phyloP scores from a whole-genome alignment of 2,113 vertebrate genomes.

The Hemiprocne comata region DNA sequence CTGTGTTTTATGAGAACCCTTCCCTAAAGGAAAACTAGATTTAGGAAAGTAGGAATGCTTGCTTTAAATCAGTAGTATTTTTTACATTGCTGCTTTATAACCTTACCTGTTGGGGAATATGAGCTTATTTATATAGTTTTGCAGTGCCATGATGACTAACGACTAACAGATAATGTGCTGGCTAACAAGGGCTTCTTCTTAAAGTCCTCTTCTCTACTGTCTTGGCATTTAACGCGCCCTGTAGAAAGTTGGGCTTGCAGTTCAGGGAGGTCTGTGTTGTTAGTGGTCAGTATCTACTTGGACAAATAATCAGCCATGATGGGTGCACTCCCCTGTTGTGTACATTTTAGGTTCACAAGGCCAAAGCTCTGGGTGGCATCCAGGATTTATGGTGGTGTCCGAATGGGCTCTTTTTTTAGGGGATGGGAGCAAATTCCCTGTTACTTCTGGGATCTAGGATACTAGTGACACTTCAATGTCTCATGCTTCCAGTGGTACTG shows the following conservation, averaged over 20 bases:
- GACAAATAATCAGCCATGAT: not conserved
- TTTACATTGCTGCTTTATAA: not conserved
- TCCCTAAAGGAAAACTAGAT: not conserved
- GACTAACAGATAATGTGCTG: not conserved
- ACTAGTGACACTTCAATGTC: not conserved
- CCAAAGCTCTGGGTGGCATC: not conserved
- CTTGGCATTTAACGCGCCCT: not conserved
- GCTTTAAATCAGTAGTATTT: not conserved
- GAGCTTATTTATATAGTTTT: not conserved
- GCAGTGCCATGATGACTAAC: not conserved
- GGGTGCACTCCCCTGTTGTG: not conserved
- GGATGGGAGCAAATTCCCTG: not conserved
- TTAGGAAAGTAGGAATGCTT: not conserved
- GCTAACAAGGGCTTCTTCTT: not conserved
- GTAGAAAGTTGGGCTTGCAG: not conserved
- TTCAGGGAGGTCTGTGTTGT: not conserved
- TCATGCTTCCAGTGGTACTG: not conserved
- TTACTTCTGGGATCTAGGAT: not conserved
- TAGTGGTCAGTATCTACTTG: not conserved
- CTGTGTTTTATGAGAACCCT: not conserved
- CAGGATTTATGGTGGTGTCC: not conserved
- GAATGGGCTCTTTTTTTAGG: not conserved
- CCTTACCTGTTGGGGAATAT: not conserved
- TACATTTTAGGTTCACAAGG: not conserved
- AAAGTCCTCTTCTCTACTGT: not conserved